Base-by-base conservation (phyloP, 2,113 vertebrate species). In the Elanoides forficatus region DNA sequence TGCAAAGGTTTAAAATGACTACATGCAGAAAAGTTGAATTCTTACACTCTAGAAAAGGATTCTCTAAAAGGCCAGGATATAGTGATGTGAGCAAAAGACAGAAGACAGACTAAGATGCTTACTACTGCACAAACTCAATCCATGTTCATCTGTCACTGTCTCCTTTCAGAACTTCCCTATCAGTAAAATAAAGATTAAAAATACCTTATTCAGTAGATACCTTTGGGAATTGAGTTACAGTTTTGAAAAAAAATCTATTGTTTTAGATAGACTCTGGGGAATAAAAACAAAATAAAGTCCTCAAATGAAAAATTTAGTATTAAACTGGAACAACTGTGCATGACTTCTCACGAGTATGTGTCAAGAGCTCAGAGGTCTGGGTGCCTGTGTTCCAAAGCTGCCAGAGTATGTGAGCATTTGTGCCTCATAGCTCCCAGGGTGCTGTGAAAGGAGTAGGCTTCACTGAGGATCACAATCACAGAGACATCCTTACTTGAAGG, bases 211-310 rank as follows among this genome's bases (percentile, higher is more conserved):
- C 16, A 52, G 70, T 76, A 40, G 8, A 59, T 70, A 15, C 4
- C 7, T 76, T 80, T 56, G 17, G 26, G 27, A 81, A 81, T 0
- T 47, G 17, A 50, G 9, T 34, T 53, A 4, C 2, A 42, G 4
- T 68, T 83, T 50, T 29, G 14, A 22, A 50, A 73, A 73, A 73
- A 50, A 34, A 15, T 5, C 20, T 15, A 7, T 17, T 72, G 2
- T 74, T 96, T 81, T 89, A 89, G 6, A 48, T 62, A 70, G 83
- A 68, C 8, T 59, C 23, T 58, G 11, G 2, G 6, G 11, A 56
- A 60, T 3, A 75, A 7, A 5, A 19, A 29, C 47, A 70, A 43
- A 10, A 2, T 0, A 4, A 0, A 6, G 7, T 56, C 63, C 23
- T 82, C 6, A 1, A 20, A 21, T 36, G 10, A 74, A 74, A 16